These are phyloP conservation scores for Gymnoscelis rufifasciata DNA, from an alignment of 2,888 invertebrate genomes.

Conservation along the genomic window DNA sequence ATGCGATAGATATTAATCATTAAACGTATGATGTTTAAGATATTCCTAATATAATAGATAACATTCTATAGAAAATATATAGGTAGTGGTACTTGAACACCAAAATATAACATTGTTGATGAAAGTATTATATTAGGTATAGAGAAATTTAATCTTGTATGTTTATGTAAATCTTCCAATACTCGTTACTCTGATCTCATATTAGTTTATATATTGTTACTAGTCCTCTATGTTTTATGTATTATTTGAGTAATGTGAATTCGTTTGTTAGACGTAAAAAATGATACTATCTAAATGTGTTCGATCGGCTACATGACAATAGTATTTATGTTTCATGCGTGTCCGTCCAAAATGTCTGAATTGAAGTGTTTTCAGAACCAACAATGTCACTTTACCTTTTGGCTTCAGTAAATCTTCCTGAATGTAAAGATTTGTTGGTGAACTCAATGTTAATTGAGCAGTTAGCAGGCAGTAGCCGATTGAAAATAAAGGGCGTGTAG, in stretches of 20 bases:
- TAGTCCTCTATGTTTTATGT: slow-evolving; percentile 6
- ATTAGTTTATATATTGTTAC: slow-evolving; percentile 2
- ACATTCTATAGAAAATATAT: no score
- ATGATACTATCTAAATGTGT: slow-evolving; percentile 10
- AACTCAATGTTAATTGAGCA: background rate
- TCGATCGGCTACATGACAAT: slow-evolving; percentile 22
- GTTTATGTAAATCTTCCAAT: background rate
- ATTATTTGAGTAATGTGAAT: slow-evolving; percentile 5
- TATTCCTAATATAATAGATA: no score
- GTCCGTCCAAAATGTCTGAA: slow-evolving; percentile 25
- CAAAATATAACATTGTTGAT: no score
- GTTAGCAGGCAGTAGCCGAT: slow-evolving; percentile 1
- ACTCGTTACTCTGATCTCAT: slow-evolving; percentile 11
- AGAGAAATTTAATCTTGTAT: no score
- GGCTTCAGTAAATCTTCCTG: background rate
- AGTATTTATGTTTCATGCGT: slow-evolving; percentile 13
- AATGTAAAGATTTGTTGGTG: background rate
- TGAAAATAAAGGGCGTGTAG: background rate
- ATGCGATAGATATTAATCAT: no score
- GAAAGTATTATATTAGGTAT: no score
- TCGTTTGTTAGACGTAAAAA: slow-evolving; percentile 1
- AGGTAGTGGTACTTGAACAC: no score
- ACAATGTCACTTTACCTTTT: slow-evolving; percentile 1
- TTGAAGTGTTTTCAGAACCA: background rate
- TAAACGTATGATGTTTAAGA: no score